These are phyloP conservation scores for Drosophila picticornis DNA, from an alignment of 2,888 invertebrate species.

Conservation along the genomic window DNA sequence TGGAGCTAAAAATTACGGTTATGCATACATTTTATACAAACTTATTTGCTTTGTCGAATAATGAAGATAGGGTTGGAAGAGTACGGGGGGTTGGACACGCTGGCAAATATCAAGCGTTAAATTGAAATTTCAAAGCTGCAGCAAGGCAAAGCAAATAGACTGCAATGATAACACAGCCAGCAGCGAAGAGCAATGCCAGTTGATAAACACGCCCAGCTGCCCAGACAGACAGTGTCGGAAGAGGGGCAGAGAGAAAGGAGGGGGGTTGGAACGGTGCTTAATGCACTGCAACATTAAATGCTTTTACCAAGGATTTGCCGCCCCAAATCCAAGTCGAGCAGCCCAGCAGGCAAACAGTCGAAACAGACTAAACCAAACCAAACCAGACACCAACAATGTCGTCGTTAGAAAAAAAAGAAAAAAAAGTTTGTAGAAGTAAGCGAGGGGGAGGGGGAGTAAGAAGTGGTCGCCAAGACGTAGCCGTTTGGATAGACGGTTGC, in stretches of 20 bases:
- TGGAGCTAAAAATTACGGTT: conserved; percentile 75
- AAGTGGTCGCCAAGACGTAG: conserved; percentile 21
- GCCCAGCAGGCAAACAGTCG: conserved; percentile 41
- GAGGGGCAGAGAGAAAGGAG: not conserved
- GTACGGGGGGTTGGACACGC: conserved; percentile 1
- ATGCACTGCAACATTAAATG: conserved; percentile 81
- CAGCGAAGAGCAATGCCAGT: conserved; percentile 24
- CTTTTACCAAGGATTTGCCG: conserved; percentile 80
- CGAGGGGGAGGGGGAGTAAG: not conserved
- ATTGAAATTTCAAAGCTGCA: conserved; percentile 74
- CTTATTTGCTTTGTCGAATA: conserved; percentile 33
- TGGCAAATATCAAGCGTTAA: conserved; percentile 74
- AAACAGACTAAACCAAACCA: conserved; percentile 6
- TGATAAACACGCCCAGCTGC: conserved; percentile 48
- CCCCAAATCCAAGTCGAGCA: conserved; percentile 65
- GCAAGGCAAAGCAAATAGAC: conserved; percentile 62
- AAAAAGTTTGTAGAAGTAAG: conserved; percentile 36
- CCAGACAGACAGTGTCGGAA: conserved; percentile 20
- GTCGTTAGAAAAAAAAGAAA: conserved; percentile 4
- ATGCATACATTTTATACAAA: conserved; percentile 52
- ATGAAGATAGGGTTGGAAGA: not conserved
- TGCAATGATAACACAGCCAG: conserved; percentile 62
- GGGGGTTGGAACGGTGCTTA: conserved; percentile 57
- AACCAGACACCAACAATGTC: conserved; percentile 66
- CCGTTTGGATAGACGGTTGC: conserved; percentile 35